A percentile compares a stretch with the other conserved stretches of the same genome.
phyloP scores from a whole-genome alignment of 2,888 invertebrate species.

The Helicoverpa assulta region DNA sequence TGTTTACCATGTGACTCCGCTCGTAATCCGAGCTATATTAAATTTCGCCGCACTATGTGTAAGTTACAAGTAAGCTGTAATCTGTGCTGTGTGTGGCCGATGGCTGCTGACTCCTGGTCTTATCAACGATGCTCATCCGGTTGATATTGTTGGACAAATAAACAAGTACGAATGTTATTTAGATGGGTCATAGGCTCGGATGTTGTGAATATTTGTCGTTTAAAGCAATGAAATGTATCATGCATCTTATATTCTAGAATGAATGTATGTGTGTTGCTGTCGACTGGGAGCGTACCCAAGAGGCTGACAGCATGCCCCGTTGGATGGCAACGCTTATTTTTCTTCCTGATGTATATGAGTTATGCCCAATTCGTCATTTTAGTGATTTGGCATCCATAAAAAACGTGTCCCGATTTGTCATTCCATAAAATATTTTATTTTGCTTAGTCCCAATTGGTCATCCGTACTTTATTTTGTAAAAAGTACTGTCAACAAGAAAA shows the following conservation, averaged over 20 bases:
- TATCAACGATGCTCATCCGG: conserved; percentile 56
- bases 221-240: neutral
- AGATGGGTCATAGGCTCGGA: neutral
- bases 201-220: neutral
- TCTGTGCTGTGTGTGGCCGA: conserved; percentile 52
- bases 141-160: conserved; percentile 37
- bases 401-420: too few species aligned
- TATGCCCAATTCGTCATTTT: too few species aligned
- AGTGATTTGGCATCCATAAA: too few species aligned
- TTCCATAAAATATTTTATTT: too few species aligned
- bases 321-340: too few species aligned
- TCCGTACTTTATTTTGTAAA: too few species aligned
- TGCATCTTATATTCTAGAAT: neutral
- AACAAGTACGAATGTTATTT: conserved; percentile 5
- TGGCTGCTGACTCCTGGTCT: conserved; percentile 22
- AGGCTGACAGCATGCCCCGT: too few species aligned
- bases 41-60: conserved; percentile 45
- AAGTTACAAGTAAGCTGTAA: conserved; percentile 44
- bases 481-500: too few species aligned
- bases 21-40: conserved; percentile 50
- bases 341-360: too few species aligned
- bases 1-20: neutral
- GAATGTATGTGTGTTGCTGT: too few species aligned
- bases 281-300: too few species aligned
- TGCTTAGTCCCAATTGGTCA: too few species aligned